Evolutionary conservation across 2,113 vertebrate genomes (phyloP).

Genomic region (Tetrao urogallus): DNA sequence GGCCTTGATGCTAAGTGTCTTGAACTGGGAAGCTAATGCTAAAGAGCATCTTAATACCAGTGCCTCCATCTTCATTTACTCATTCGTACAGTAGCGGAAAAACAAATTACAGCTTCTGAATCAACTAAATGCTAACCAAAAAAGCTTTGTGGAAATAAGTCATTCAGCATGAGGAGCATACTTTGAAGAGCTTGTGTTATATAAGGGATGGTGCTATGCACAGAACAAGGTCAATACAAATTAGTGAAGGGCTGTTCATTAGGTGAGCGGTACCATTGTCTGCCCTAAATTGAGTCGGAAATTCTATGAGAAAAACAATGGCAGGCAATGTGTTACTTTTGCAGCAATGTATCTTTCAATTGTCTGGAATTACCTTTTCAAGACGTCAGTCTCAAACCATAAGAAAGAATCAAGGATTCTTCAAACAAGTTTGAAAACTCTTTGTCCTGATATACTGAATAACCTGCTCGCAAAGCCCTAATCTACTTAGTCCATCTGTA

Average conservation of each 20-base stretch:
- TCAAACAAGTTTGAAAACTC: background rate
- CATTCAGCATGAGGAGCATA: background rate
- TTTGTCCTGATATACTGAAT: background rate
- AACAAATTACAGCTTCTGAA: background rate
- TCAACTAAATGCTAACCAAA: background rate
- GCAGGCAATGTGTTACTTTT: background rate
- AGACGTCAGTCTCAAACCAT: background rate
- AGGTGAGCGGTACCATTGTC: background rate
- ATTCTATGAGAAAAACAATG: background rate
- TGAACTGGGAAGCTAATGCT: background rate
- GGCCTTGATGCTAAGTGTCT: background rate
- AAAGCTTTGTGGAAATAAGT: background rate
- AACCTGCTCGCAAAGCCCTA: background rate
- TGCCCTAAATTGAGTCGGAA: background rate
- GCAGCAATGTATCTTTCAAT: background rate
- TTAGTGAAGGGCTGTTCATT: background rate
- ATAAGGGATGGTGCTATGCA: background rate
- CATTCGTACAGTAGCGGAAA: background rate
- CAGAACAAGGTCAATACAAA: background rate
- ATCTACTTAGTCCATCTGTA: background rate
- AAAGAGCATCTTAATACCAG: background rate
- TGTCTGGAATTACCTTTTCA: background rate
- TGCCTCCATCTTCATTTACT: fast-evolving
- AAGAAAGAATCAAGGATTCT: background rate
- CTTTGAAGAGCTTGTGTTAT: background rate